Evolutionary conservation across 2,113 vertebrate genomes (phyloP), one percentile per base, ranked within the genome.

Genomic region (Sigmodon hispidus): DNA sequence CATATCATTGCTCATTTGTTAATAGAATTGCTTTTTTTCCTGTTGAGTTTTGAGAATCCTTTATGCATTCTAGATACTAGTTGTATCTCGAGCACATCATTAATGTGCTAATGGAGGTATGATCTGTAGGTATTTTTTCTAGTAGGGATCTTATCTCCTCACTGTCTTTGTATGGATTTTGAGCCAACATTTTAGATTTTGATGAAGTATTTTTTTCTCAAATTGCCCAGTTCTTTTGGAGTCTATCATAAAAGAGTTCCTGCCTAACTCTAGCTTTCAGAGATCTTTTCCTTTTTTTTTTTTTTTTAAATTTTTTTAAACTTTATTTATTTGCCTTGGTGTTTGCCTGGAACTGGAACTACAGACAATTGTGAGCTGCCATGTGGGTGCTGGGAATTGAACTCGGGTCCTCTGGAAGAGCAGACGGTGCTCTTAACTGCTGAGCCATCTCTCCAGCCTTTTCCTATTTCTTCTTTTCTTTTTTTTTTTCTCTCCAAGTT

Each of bases 131-230:
- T 92, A 77, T 72, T 81, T 89, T 50, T 85, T n/a, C 31, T 15
- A 34, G 50, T 43, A 65, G 69, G 55, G 72, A 63, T 80, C 43
- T 93, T 81, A 3, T 83, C 65, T 87, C 90, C 94, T 72, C 40
- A 17, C 61, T 69, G 26, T 94, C 55, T 86, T 93, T n/a, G 50
- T 29, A 65, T 89, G 67, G 9, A 22, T 40, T 93, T 88, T 75
- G 72, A 92, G n/a, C 34, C 77, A 85, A 34, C 21, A 63, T 63
- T 87, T 91, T 67, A 45, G 83, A 90, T 94, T 97, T 93, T 63
- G 55, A 90, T 85, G 80, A 90, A 16, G 21, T 59, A 61, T 61
- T 7, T 77, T 16, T 45, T 77, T 57, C 63, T 93, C 48, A 55
- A 67, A 72, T 50, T 92, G 91, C 67, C 29, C 75, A 90, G 34